Base-by-base conservation (phyloP, 2,888 invertebrate genomes). In the Polymixis lichenea region DNA sequence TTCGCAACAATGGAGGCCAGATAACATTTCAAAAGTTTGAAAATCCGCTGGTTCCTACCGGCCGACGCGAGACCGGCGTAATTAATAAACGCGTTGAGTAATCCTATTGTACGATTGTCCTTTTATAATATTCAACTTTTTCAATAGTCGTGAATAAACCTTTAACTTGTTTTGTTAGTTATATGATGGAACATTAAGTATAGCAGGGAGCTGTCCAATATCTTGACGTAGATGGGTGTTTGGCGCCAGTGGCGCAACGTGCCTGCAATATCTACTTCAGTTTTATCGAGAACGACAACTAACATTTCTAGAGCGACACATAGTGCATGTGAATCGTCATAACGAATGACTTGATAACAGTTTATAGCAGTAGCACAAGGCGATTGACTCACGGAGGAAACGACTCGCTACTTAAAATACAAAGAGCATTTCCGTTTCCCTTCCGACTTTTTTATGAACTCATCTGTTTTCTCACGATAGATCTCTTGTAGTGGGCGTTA, bases 1-100 rank as follows among this genome's bases (percentile, higher is more conserved):
- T 96, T 96, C 94, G 96, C 96, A 96, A 96, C 96, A 96, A 96
- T 96, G 94, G 96, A 96, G 95, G 95, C 95, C 95, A 96, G 96
- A 96, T 96, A 96, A 95, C 95, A 92, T 96, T 96, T 94, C 95
- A 96, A 96, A 96, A 95, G 95, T 95, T 95, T 92, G 94, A 96
- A 96, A 95, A 96, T 95, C 93, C 94, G 94, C 93, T 93, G 91
- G 91, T 92, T 95, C 94, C 95, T 90, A 89, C 92, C 93, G 93
- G 90, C 87, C 89, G 86, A 86, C 89, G 83, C 91, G 90, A 91
- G 91, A 89, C 91, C 88, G 89, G 87, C 90, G 92, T 93, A 94
- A 94, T 95, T 95, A 95, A 94, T 94, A 93, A 92, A 91, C 78
- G 84, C 85, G 90, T 95, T 95, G 94, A 89, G 94, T 94, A 95